phyloP scores from a whole-genome alignment of 2,113 vertebrate species.

The Myrmophylax atrothorax region DNA sequence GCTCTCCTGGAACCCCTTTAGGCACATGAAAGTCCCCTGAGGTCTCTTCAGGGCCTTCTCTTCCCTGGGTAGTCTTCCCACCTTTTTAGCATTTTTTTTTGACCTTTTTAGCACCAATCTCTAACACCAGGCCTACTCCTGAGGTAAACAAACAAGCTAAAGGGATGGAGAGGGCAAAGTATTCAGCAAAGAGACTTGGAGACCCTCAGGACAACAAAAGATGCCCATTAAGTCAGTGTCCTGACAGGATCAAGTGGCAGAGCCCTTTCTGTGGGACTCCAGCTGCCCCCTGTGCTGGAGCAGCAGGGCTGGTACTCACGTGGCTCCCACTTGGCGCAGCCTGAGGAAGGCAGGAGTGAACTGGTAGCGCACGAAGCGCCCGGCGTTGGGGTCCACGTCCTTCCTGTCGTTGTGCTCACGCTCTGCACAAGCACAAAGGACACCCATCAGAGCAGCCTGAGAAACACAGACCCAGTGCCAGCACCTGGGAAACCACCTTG shows the following conservation, averaged over 20 bases:
- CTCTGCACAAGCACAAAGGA: conserved; percentile 67
- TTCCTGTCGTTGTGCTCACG: conserved; percentile 82
- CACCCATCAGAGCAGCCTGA: background rate
- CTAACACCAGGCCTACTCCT: background rate
- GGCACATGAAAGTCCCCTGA: background rate
- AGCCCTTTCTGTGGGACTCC: background rate
- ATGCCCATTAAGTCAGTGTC: background rate
- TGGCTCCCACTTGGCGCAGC: conserved; percentile 95
- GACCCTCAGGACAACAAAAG: background rate
- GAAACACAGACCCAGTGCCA: background rate
- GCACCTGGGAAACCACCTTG: background rate
- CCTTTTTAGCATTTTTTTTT: background rate
- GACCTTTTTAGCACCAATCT: background rate
- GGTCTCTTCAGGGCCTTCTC: background rate
- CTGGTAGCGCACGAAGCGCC: conserved; percentile 96
- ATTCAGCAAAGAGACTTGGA: background rate
- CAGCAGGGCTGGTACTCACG: conserved; percentile 81
- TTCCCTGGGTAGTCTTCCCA: background rate
- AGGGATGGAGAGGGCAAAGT: background rate
- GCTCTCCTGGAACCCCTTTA: background rate
- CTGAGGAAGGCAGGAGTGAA: conserved; percentile 96
- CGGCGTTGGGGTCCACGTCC: conserved; percentile 91
- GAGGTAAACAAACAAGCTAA: background rate
- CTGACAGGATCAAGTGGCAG: background rate
- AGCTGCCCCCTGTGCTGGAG: background rate